These are phyloP conservation scores for Haliaeetus leucogaster DNA, from an alignment of 2,113 vertebrate species.

Conservation along the genomic window DNA sequence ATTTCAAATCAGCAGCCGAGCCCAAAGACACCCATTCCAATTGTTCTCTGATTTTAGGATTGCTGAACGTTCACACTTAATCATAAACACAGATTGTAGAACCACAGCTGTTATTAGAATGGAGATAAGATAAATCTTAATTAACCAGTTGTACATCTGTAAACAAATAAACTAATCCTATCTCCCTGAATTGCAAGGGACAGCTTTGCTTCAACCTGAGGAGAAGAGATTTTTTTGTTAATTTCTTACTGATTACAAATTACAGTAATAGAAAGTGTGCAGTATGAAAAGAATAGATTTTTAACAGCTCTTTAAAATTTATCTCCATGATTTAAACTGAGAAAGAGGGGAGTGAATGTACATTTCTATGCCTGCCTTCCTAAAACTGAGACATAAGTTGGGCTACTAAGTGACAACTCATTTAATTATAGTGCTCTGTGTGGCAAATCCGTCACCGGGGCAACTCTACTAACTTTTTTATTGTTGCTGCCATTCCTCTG, in stretches of 20 bases:
- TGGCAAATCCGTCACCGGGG: background rate
- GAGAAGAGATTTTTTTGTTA: background rate
- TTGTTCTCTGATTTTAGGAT: constrained; percentile 20
- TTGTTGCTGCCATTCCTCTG: background rate
- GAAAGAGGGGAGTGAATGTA: background rate
- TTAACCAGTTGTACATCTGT: constrained; percentile 22
- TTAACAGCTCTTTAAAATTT: background rate
- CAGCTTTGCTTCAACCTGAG: background rate
- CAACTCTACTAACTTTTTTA: background rate
- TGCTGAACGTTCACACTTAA: constrained; percentile 27
- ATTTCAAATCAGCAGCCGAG: constrained; percentile 25
- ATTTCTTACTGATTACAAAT: background rate
- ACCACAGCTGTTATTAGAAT: constrained; percentile 39
- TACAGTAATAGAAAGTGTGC: background rate
- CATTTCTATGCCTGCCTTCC: background rate
- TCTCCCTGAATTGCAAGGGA: background rate
- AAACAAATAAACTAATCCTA: constrained; percentile 53
- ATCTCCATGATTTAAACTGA: background rate
- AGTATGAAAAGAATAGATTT: background rate
- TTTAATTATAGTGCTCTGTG: background rate
- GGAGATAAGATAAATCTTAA: constrained; percentile 62
- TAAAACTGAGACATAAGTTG: background rate
- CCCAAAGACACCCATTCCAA: constrained; percentile 12
- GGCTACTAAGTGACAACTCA: background rate
- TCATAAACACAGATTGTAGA: constrained; percentile 30